Evolutionary conservation across 2,888 invertebrate species (phyloP), one percentile per base, ranked within the genome.

Genomic region (Podabrus alpinus): DNA sequence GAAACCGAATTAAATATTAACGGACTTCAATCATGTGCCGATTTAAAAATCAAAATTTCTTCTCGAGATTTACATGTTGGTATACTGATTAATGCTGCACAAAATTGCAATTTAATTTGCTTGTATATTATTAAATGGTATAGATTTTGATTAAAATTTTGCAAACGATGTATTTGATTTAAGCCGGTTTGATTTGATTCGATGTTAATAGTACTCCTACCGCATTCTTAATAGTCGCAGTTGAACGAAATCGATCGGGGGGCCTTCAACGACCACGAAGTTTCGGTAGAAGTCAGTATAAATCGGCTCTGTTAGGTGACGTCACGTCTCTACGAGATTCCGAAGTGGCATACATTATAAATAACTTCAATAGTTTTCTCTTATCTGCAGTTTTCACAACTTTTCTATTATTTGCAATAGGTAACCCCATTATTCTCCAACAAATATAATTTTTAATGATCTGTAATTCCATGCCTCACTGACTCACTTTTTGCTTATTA

Each of bases 261-360:
- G 78, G 78, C 79, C 76, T 78, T 75, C 76, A 80, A 80, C 79
- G 81, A 79, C 82, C 82, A 81, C 83, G 72, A 79, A 79, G 79
- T 81, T 81, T 79, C 80, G 82, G 81, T 79, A 81, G 79, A 80
- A 79, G 78, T 80, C 76, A 78, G 79, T 76, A 78, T 80, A 79
- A 79, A 81, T 82, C 82, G 80, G 80, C 79, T 79, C 79, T 69
- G 62, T 16, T 69, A 80, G 70, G 81, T 85, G 85, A 85, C 85
- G 85, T 85, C 85, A 85, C 82, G 79, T 83, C 81, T 84, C 83
- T 84, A 84, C 84, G 84, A 86, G 84, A 84, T 85, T 85, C 83
- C 83, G 82, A 80, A 83, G 83, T 83, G 80, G 83, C 84, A 81
- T 84, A 82, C 82, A 85, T 84, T 85, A 85, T 84, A 85, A 86